A percentile compares a stretch with the other conserved stretches of the same genome.
These are phyloP conservation scores for Erythrolamprus reginae DNA, from an alignment of 2,113 vertebrate species.

Conservation along the genomic window DNA sequence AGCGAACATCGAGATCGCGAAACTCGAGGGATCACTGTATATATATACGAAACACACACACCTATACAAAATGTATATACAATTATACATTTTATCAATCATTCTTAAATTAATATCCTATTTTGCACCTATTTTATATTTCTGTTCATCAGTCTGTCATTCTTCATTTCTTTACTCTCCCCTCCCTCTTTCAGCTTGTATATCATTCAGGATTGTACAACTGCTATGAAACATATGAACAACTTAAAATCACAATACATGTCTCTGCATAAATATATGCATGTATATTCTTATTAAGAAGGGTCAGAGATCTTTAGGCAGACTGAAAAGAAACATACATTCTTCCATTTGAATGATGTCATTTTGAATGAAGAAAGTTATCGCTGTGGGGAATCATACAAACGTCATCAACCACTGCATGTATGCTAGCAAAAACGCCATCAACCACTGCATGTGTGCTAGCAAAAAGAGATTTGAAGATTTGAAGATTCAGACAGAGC, in stretches of 20 bases:
- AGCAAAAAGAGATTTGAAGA: background rate
- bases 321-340: background rate
- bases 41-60: too few relatives aligned
- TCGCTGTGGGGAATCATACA: background rate
- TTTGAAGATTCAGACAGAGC: background rate
- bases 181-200: too few relatives aligned
- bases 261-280: background rate
- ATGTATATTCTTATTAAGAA: background rate
- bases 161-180: too few relatives aligned
- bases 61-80: too few relatives aligned
- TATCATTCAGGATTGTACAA: background rate
- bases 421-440: background rate
- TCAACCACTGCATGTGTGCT: background rate
- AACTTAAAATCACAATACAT: background rate
- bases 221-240: background rate
- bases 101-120: too few relatives aligned
- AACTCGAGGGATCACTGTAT: too few relatives aligned
- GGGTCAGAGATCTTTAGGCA: background rate
- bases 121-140: too few relatives aligned
- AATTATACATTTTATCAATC: too few relatives aligned
- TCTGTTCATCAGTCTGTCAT: too few relatives aligned
- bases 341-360: background rate
- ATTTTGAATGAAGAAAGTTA: constrained; percentile 4
- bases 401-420: background rate
- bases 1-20: too few relatives aligned